These are phyloP conservation scores for Anabas testudineus DNA, from an alignment of 2,797 vertebrate species.

Conservation along the genomic window DNA sequence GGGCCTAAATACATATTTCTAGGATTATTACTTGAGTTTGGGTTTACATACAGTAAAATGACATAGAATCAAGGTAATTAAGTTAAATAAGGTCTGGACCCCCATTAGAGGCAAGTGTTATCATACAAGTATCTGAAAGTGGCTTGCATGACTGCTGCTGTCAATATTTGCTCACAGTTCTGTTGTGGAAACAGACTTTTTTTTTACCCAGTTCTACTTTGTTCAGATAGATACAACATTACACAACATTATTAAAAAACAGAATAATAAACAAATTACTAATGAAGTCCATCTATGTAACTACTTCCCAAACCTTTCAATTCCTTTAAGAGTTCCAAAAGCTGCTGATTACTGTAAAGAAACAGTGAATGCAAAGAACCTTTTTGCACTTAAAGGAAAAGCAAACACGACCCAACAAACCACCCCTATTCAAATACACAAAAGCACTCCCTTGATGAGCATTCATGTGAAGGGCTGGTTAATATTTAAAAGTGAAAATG, in stretches of 20 bases:
- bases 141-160: too few species aligned
- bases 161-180: too few species aligned
- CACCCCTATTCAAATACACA: neutral
- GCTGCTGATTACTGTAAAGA: too few species aligned
- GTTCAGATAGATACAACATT: too few species aligned
- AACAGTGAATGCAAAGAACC: too few species aligned
- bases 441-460: neutral
- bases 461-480: neutral
- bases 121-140: neutral
- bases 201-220: too few species aligned
- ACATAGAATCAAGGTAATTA: neutral
- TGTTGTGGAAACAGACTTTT: too few species aligned
- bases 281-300: too few species aligned
- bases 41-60: neutral
- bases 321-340: too few species aligned
- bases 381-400: neutral
- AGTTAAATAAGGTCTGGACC: too few species aligned
- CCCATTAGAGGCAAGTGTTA: neutral
- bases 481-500: constrained; percentile 17
- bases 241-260: neutral
- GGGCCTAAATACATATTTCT: neutral
- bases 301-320: too few species aligned
- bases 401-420: neutral
- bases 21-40: neutral
- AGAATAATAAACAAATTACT: neutral